phyloP scores from a whole-genome alignment of 2,888 invertebrate species.

The Electrophaes corylata region DNA sequence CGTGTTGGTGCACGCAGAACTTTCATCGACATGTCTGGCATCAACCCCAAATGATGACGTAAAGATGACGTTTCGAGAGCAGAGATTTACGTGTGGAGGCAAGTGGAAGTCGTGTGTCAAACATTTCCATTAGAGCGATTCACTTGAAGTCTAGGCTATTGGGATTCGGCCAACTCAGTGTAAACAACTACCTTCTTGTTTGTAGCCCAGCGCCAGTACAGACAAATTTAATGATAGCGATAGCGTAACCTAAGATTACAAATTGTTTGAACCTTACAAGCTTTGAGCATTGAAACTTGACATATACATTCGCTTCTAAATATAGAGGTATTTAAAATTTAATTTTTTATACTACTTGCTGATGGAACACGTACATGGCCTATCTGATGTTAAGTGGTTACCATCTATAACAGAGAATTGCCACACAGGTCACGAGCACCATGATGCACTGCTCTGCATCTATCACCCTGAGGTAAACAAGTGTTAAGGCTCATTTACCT shows the following conservation, averaged over 20 bases:
- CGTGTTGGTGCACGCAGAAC: not conserved
- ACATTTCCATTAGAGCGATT: slow-evolving; percentile 3
- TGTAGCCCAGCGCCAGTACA: not conserved
- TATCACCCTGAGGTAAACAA: too few species aligned
- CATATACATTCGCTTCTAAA: too few species aligned
- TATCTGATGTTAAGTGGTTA: too few species aligned
- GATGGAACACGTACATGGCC: too few species aligned
- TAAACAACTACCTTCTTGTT: not conserved
- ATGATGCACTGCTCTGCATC: too few species aligned
- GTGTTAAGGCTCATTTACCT: too few species aligned
- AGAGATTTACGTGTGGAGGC: not conserved
- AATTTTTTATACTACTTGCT: too few species aligned
- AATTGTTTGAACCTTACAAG: too few species aligned
- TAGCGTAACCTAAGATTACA: not conserved
- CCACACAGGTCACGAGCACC: too few species aligned
- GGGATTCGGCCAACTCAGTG: not conserved
- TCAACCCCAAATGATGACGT: slow-evolving; percentile 8
- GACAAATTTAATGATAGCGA: not conserved
- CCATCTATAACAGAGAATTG: too few species aligned
- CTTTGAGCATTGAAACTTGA: too few species aligned
- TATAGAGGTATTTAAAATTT: too few species aligned
- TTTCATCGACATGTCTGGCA: not conserved
- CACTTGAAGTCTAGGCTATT: not conserved
- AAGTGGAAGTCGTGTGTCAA: slow-evolving; percentile 4
- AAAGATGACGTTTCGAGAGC: not conserved